Percentiles rank a stretch among this genome's conserved stretches.
Evolutionary conservation across 2,113 vertebrate species (phyloP).

Genomic region (Menidia beryllina): DNA sequence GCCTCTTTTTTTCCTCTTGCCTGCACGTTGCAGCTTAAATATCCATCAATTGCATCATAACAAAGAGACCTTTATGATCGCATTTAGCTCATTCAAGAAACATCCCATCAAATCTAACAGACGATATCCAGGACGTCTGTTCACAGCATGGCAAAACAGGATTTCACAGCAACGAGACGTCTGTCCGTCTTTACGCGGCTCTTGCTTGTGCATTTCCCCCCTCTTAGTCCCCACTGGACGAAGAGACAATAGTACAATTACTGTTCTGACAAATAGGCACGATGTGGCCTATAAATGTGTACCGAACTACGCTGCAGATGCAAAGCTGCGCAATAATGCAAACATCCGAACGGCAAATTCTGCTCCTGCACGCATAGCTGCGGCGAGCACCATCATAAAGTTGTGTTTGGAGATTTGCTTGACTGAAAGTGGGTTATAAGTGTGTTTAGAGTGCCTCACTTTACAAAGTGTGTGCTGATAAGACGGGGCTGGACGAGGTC

Average conservation of each 20-base stretch:
- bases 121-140: neutral
- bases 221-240: neutral
- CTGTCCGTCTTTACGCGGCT: neutral
- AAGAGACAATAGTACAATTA: neutral
- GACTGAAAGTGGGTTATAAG: neutral
- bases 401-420: conserved; percentile 5
- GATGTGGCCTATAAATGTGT: neutral
- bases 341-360: neutral
- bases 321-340: neutral
- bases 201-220: neutral
- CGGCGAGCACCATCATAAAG: conserved; percentile 7
- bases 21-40: conserved; percentile 11
- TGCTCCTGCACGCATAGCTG: neutral
- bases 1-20: conserved; percentile 8
- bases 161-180: conserved; percentile 4
- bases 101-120: neutral
- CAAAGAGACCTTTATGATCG: neutral
- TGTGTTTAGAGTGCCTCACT: neutral
- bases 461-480: neutral
- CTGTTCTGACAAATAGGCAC: neutral
- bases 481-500: no score
- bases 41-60: conserved; percentile 1
- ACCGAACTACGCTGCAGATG: neutral
- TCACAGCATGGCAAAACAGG: neutral
- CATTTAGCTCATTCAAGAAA: neutral